Evolutionary conservation across 1,140 invertebrate species (phyloP).

Genomic region (Pteromalus puparum): DNA sequence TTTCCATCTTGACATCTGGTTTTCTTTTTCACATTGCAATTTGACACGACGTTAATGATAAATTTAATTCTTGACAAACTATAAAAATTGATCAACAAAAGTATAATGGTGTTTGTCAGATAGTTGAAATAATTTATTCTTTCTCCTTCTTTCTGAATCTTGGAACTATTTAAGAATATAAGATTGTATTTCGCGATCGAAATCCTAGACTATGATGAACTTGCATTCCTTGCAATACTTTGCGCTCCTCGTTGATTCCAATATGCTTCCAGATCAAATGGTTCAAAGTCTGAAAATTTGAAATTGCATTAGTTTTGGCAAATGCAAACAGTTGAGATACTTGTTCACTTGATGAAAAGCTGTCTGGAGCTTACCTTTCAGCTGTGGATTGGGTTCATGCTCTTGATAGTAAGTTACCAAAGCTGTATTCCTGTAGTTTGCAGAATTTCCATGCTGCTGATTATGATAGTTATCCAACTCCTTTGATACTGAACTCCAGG

Average conservation of each 20-base stretch:
- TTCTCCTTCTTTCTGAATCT: slow-evolving; percentile 64
- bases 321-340: not conserved
- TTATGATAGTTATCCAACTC: slow-evolving; percentile 71
- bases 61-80: slow-evolving; percentile 38
- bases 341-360: not conserved
- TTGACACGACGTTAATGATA: slow-evolving; percentile 29
- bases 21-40: slow-evolving; percentile 42
- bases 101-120: slow-evolving; percentile 32
- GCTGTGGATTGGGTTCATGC: slow-evolving; percentile 71
- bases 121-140: slow-evolving; percentile 54
- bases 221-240: slow-evolving; percentile 71
- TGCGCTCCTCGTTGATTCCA: slow-evolving; percentile 78
- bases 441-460: slow-evolving; percentile 65
- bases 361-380: slow-evolving; percentile 67
- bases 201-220: slow-evolving; percentile 74
- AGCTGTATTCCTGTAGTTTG: slow-evolving; percentile 68
- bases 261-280: slow-evolving; percentile 79
- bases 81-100: slow-evolving; percentile 28
- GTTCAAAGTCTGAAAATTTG: slow-evolving; percentile 76
- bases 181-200: slow-evolving; percentile 65
- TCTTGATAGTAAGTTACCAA: slow-evolving; percentile 74
- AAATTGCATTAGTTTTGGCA: not conserved
- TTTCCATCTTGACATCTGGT: slow-evolving; percentile 23
- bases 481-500: slow-evolving; percentile 73
- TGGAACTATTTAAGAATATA: slow-evolving; percentile 71